These are phyloP conservation scores for Hydrotaea diabolus DNA, from an alignment of 2,888 invertebrate species.

Conservation along the genomic window DNA sequence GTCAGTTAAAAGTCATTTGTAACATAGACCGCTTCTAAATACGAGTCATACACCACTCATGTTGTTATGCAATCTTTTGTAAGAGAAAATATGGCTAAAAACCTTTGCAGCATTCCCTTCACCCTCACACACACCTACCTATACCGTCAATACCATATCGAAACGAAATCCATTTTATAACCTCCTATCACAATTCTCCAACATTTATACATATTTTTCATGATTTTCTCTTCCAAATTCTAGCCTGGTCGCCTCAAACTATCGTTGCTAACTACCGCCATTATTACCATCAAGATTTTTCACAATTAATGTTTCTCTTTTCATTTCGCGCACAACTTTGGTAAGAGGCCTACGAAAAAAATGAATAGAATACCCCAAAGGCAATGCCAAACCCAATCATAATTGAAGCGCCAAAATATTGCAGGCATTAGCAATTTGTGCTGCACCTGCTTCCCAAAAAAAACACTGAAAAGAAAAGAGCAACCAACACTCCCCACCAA, in stretches of 20 bases:
- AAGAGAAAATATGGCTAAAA: too few species aligned
- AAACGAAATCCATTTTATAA: too few species aligned
- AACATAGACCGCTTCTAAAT: too few species aligned
- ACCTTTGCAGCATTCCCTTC: too few species aligned
- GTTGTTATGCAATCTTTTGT: too few species aligned
- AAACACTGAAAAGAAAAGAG: neutral
- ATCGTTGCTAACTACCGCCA: neutral
- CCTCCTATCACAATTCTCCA: too few species aligned
- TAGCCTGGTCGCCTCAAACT: conserved; percentile 29
- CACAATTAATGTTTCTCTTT: conserved; percentile 57
- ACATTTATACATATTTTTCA: neutral
- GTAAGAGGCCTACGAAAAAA: conserved; percentile 10
- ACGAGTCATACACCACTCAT: too few species aligned
- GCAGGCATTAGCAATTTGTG: conserved; percentile 64
- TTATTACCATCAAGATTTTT: conserved; percentile 51
- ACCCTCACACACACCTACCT: too few species aligned
- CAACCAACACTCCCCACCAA: neutral
- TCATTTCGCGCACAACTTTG: conserved; percentile 41
- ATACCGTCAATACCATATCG: too few species aligned
- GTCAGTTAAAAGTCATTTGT: too few species aligned
- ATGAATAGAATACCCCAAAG: conserved; percentile 59
- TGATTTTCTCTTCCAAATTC: neutral
- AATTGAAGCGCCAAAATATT: conserved; percentile 67
- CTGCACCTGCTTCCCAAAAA: conserved; percentile 63
- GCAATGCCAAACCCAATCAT: conserved; percentile 66